Conservation (phyloP, 2,113 vertebrate species). For the Pavo muticus region DNA sequence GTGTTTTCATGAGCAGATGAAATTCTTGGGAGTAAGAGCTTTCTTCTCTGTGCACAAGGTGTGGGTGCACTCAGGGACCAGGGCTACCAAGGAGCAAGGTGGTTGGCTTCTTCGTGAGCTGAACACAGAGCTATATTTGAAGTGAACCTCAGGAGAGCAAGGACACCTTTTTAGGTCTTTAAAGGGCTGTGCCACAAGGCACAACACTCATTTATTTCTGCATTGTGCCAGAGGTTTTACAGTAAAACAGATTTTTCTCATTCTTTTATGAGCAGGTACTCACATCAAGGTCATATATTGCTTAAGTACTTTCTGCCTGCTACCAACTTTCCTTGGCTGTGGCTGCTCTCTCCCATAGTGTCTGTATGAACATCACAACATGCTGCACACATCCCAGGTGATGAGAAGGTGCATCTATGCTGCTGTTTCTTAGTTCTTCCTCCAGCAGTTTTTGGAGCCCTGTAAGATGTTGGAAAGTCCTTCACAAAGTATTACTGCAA, state of each 20-base stretch:
- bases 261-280: not conserved
- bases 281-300: not conserved
- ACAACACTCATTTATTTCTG: not conserved
- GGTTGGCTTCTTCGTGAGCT: not conserved
- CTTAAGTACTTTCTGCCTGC: not conserved
- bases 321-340: not conserved
- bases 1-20: not conserved
- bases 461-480: not conserved
- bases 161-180: not conserved
- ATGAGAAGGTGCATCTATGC: not conserved
- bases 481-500: not conserved
- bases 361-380: not conserved
- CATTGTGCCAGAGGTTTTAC: not conserved
- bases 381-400: not conserved
- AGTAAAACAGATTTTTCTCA: not conserved
- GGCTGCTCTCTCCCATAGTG: not conserved
- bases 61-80: not conserved
- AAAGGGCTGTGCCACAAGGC: not conserved
- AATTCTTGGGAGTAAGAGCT: not conserved
- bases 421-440: not conserved
- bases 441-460: not conserved
- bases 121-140: not conserved
- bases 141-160: not conserved
- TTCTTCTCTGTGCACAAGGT: not conserved
- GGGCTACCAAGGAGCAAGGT: not conserved